These are phyloP conservation scores for Priapulus caudatus DNA, from an alignment of 2,888 invertebrate genomes.

Conservation along the genomic window DNA sequence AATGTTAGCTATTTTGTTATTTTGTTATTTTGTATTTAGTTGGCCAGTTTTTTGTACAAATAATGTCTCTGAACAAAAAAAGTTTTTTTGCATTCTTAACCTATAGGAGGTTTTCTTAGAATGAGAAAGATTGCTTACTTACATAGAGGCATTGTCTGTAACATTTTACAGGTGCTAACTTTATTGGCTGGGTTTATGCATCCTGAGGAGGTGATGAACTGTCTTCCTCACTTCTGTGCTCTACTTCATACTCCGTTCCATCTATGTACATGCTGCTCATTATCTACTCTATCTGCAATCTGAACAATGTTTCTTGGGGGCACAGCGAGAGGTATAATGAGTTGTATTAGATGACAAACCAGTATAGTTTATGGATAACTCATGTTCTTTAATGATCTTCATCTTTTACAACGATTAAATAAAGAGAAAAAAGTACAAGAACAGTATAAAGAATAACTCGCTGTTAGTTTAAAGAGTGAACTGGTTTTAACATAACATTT, in stretches of 20 bases:
- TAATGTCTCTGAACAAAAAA: not conserved
- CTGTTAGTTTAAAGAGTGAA: no score
- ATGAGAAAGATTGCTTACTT: no score
- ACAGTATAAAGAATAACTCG: no score
- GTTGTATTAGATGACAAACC: not conserved
- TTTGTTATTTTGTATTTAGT: not conserved
- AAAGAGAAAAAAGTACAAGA: no score
- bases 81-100: not conserved
- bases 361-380: not conserved
- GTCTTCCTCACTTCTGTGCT: slow-evolving; percentile 76
- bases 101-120: no score
- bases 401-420: not conserved
- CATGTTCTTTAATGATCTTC: not conserved
- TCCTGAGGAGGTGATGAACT: slow-evolving; percentile 47
- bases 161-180: no score
- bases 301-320: slow-evolving; percentile 95
- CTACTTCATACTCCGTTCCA: slow-evolving; percentile 74
- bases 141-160: no score
- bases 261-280: slow-evolving; percentile 94
- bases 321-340: slow-evolving; percentile 71
- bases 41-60: not conserved
- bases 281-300: slow-evolving; percentile 85
- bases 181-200: slow-evolving; percentile 33
- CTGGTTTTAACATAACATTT: no score
- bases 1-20: not conserved